A percentile compares a stretch with the other conserved stretches of the same genome.
Evolutionary conservation across 2,797 vertebrate species (phyloP).

Genomic region (Chaetophractus vellerosus): DNA sequence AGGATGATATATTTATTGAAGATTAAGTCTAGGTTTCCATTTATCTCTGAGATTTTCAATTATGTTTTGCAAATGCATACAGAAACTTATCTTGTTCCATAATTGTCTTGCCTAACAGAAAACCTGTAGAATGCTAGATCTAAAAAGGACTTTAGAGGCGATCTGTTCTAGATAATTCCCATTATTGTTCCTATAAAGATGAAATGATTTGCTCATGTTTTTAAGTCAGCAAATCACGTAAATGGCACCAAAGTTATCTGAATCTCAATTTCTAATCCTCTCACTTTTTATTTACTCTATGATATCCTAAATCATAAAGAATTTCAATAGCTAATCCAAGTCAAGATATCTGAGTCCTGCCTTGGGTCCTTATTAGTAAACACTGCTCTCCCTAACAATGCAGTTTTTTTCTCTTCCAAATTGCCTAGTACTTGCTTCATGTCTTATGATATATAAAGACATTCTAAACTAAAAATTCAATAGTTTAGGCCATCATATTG

Average conservation of each 20-base stretch:
- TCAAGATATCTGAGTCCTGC: background rate
- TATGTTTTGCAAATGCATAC: background rate
- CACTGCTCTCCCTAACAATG: background rate
- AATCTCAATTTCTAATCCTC: background rate
- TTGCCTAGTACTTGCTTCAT: slow-evolving; percentile 7
- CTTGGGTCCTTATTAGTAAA: background rate
- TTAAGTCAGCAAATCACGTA: background rate
- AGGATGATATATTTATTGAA: slow-evolving; percentile 25
- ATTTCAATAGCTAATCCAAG: background rate
- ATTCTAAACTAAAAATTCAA: slow-evolving; percentile 61
- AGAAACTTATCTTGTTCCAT: slow-evolving; percentile 24
- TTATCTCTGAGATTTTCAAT: slow-evolving; percentile 14
- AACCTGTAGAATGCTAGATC: slow-evolving; percentile 3
- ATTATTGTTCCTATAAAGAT: slow-evolving; percentile 28
- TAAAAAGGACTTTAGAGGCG: background rate
- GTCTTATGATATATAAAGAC: slow-evolving; percentile 32
- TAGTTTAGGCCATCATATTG: slow-evolving; percentile 31
- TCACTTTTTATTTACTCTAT: background rate
- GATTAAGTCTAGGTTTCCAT: background rate
- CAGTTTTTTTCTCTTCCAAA: slow-evolving; percentile 8
- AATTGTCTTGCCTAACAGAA: slow-evolving; percentile 27
- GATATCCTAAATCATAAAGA: slow-evolving; percentile 3
- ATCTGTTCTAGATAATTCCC: slow-evolving; percentile 47
- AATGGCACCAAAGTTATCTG: background rate
- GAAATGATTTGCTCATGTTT: slow-evolving; percentile 13